Evolutionary conservation across 1,140 invertebrate genomes (phyloP), one percentile per base, ranked within the genome.

Genomic region (Achroia grisella): DNA sequence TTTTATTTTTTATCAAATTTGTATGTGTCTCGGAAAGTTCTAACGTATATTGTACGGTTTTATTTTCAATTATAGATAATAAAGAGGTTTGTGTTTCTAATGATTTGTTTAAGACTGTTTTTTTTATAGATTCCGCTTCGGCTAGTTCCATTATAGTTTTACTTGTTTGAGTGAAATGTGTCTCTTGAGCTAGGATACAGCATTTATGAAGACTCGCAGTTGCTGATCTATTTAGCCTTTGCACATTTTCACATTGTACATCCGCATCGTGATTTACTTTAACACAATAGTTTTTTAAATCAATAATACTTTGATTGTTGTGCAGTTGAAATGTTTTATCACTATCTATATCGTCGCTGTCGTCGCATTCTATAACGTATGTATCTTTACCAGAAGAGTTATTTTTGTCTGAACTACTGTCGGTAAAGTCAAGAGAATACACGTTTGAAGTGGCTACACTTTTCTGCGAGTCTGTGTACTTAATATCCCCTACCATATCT

Each of bases 91-190:
- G 80, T 2, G 80, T 82, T 36, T 82, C 58, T 14, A 82, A 48
- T 8, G 62, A 60, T 17, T 69, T 63, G 5, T 36, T 41, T 10
- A 62, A 37, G 4, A 31, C 29, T 13, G 35, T 30, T 46, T 48
- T 55, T 17, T 51, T 12, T 1, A 54, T 41, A 29, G 45, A 54
- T 37, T 82, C 65, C 9, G 40, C 49, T 33, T 63, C 52, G 8
- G 66, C 74, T 32, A 84, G 39, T 40, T 84, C 69, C 17, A 82
- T 62, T n/a, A 84, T 77, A 15, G 80, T 82, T 65, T 80, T 84
- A 37, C 80, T 84, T 0, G 80, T 84, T 51, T 84, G 80, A 9
- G 80, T 84, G 23, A 62, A 84, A 6, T n/a, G n/a, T 29, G 56
- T 76, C 54, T 83, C 75, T 47, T 81, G 66, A 9, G 68, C 52